phyloP scores from a whole-genome alignment of 2,113 vertebrate genomes.

The Chunga burmeisteri region DNA sequence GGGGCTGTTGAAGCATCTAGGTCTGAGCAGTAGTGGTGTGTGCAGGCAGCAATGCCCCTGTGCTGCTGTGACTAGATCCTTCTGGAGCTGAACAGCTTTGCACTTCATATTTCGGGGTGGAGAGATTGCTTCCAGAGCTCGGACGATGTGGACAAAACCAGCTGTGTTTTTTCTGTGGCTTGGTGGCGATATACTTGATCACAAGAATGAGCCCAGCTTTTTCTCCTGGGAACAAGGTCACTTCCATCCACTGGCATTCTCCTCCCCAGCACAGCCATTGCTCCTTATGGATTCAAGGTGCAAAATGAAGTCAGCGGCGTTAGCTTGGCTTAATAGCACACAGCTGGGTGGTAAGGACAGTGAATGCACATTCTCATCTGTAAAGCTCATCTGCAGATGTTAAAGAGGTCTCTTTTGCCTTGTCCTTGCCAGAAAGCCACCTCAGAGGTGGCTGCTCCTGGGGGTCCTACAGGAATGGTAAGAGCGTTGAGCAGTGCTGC shows the following conservation, averaged over 20 bases:
- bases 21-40: background rate
- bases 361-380: background rate
- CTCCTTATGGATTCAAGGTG: background rate
- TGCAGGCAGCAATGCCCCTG: background rate
- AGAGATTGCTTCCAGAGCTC: background rate
- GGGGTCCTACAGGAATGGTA: background rate
- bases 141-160: background rate
- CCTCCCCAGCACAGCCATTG: accelerated
- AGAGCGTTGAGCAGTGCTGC: background rate
- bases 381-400: background rate
- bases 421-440: background rate
- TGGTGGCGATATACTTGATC: background rate
- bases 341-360: background rate
- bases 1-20: background rate
- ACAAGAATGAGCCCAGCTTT: background rate
- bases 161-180: background rate
- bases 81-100: background rate
- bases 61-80: background rate
- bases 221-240: background rate
- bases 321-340: background rate
- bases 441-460: background rate
- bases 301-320: background rate
- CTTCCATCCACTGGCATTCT: background rate
- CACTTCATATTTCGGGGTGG: background rate
- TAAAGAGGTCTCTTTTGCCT: background rate